Conservation (phyloP, 1,140 invertebrate genomes). For the Dryas iulia region DNA sequence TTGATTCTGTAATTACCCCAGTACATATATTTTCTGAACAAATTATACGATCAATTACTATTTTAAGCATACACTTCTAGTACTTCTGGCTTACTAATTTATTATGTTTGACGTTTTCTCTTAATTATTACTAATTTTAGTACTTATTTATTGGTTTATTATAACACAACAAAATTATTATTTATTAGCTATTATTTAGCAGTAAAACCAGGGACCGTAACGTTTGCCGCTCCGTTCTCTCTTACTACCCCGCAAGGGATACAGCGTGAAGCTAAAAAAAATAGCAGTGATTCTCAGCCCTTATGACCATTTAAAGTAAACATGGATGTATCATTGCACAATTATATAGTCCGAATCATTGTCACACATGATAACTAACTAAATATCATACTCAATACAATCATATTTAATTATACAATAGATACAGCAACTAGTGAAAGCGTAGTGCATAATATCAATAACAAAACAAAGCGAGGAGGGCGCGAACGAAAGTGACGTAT, state of each 20-base stretch:
- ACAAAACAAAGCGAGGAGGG: slow-evolving; percentile 36
- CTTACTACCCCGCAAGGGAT: too few species aligned
- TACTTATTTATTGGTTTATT: too few species aligned
- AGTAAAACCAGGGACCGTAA: too few species aligned
- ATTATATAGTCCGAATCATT: background rate
- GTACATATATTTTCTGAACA: background rate
- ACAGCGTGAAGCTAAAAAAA: too few species aligned
- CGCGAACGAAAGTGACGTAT: slow-evolving; percentile 46
- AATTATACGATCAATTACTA: background rate
- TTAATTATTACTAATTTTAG: too few species aligned
- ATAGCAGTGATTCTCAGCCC: too few species aligned
- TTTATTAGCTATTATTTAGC: too few species aligned
- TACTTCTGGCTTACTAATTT: background rate
- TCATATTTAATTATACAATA: background rate
- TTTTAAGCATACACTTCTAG: background rate
- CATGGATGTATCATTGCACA: background rate
- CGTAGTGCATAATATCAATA: slow-evolving; percentile 37
- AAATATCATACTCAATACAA: background rate
- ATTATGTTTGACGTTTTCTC: background rate
- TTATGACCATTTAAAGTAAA: too few species aligned
- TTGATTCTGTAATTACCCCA: background rate
- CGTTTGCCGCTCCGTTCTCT: too few species aligned
- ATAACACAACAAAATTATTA: too few species aligned
- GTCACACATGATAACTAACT: background rate
- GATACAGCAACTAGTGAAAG: background rate